Percentiles rank a stretch among this genome's conserved stretches.
Conservation (phyloP, 2,113 vertebrate genomes). For the Gavia stellata region DNA sequence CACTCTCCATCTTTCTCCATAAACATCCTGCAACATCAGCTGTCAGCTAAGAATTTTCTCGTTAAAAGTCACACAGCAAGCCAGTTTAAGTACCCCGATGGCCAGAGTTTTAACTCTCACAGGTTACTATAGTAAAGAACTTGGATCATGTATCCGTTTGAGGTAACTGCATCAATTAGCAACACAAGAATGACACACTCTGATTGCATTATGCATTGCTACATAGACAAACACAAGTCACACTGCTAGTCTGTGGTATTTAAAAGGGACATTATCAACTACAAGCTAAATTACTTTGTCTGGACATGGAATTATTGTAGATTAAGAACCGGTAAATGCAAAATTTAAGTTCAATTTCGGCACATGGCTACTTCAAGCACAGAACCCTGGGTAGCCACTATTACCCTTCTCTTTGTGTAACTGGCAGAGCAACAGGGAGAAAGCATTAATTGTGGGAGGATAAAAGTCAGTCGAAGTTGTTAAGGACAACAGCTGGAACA, state of each 20-base stretch:
- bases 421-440: neutral
- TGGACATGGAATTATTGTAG: neutral
- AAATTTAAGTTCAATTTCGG: neutral
- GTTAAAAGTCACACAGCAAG: neutral
- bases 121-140: neutral
- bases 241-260: neutral
- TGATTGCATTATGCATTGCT: neutral
- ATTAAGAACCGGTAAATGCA: neutral
- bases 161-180: neutral
- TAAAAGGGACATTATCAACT: conserved; percentile 34
- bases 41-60: neutral
- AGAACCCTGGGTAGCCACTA: neutral
- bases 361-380: neutral
- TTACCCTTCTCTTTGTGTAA: neutral
- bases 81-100: conserved; percentile 39
- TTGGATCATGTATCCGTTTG: neutral
- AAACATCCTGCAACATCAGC: neutral
- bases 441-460: neutral
- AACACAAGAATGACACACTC: neutral
- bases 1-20: neutral
- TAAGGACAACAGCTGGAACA: neutral
- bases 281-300: neutral
- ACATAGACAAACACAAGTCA: neutral
- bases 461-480: neutral
- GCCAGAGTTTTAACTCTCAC: neutral